These are phyloP conservation scores for Brachypodius melanocephalos DNA, from an alignment of 2,113 vertebrate species.

Conservation along the genomic window DNA sequence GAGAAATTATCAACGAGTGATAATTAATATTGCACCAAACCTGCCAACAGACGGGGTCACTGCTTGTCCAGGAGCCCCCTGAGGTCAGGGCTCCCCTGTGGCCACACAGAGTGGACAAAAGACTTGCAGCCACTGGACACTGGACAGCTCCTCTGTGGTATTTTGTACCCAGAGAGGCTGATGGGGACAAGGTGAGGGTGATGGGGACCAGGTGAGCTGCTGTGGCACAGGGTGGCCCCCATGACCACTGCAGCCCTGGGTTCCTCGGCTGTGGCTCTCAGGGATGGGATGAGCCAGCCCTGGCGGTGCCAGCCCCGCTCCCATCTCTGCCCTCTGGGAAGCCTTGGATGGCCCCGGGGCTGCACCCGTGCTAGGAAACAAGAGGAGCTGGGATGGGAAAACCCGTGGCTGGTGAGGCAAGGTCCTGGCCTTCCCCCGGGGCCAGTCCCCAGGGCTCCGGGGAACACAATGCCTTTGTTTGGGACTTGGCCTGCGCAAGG, in stretches of 20 bases:
- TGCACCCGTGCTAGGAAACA: background rate
- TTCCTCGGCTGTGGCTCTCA: background rate
- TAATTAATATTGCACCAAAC: background rate
- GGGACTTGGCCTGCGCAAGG: background rate
- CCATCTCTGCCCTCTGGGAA: fast-evolving
- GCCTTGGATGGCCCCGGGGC: background rate
- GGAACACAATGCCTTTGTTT: constrained; percentile 47
- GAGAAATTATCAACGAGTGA: background rate
- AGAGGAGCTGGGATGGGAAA: background rate
- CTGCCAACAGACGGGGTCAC: background rate
- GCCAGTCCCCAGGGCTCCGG: background rate
- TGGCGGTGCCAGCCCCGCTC: fast-evolving
- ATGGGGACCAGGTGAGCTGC: background rate
- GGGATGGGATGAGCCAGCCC: background rate
- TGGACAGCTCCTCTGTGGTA: background rate
- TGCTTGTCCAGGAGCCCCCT: background rate
- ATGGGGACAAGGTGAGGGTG: fast-evolving
- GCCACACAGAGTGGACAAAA: background rate
- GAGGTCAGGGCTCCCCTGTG: background rate
- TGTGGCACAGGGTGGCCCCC: background rate
- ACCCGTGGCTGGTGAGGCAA: background rate
- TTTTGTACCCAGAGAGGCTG: background rate
- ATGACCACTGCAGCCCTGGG: background rate
- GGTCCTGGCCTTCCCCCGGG: background rate
- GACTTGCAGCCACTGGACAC: fast-evolving